Base-by-base conservation (phyloP, 1,140 invertebrate genomes). In the Chironomus tepperi region DNA sequence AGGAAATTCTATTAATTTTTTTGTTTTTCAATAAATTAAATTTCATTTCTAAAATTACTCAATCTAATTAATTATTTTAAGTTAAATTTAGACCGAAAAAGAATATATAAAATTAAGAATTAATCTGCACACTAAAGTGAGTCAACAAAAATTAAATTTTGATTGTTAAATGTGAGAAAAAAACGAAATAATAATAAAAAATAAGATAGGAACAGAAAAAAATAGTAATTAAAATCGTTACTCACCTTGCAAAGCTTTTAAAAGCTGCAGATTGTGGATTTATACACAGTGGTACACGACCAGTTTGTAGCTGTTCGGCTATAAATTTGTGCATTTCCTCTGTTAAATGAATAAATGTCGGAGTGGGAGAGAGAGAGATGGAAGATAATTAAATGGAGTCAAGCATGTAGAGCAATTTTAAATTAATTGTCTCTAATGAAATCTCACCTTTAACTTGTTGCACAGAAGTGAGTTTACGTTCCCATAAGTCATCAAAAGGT, bases 191-290 rank as follows among this genome's bases (percentile, higher is more conserved):
- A 19, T 18, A 19, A 19, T 18, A 12, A 67, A 67, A 10, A 16
- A 67, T 67, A 21, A 18, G 19, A 70, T 1, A 67, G 47, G n/a
- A 57, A 57, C 5, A 57, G 12, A 57, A 47, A 47, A 47, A 47
- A 47, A 47, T 47, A 15, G 47, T n/a, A 15, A 18, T 19, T 70
- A 57, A 57, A n/a, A 10, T 70, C 18, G 16, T 19, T 79, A 85
- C 91, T 95, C 93, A 98, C 95, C 95, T 98, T 87, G 96, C 94
- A 89, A 99, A 99, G 88, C 94, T 98, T 87, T 98, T 98, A 88
- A 98, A 99, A 82, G 97, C 95, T 81, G 97, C 96, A 78, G 96
- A 98, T 86, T 98, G 95, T 77, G 97, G 98, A 88, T 99, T 99
- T 86, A 99, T 98, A 87, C 97, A 99, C 74, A 99, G 87, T 77